Evolutionary conservation across 2,888 invertebrate species (phyloP), one percentile per base, ranked within the genome.

Genomic region (Drosophila cognata): DNA sequence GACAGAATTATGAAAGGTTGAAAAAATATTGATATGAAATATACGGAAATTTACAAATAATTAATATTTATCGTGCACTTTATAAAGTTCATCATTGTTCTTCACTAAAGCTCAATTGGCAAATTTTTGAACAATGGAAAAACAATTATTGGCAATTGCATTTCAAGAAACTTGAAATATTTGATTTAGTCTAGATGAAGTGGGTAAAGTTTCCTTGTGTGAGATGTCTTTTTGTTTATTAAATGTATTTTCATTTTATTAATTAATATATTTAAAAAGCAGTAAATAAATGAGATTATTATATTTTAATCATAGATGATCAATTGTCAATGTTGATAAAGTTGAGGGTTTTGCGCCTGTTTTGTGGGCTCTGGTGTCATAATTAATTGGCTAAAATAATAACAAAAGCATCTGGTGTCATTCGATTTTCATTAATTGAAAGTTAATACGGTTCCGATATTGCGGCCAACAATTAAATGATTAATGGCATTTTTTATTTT

Each of bases 381-480:
- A 73, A 81, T 77, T 73, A 67, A 73, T 70, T 50, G 38, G 61
- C 51, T 70, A 18, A 62, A 72, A 72, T 57, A 75, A 61, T 66
- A 64, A 61, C 35, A 56, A 53, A 36, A 50, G 64, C 79, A 81
- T 62, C 73, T 77, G 81, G 25, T 69, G 72, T 28, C 60, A 62
- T 73, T 68, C 58, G 66, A 74, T 77, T 72, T 73, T 68, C 72
- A 82, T 84, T 89, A 89, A 89, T 86, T 89, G 85, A 89, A 84
- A 85, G 85, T 88, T 82, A 85, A 89, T 84, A 75, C 59, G 82
- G 56, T 62, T 56, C 61, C 70, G 80, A 74, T 76, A 82, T 76
- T 70, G 85, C 55, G 82, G 85, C 63, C 68, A 41, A 88, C 74
- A 88, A 82, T 78, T 82, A 80, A 88, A 88, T 89, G 86, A 89